A percentile compares a stretch with the other conserved stretches of the same genome.
phyloP scores from a whole-genome alignment of 2,797 vertebrate species.

The Erithacus rubecula region DNA sequence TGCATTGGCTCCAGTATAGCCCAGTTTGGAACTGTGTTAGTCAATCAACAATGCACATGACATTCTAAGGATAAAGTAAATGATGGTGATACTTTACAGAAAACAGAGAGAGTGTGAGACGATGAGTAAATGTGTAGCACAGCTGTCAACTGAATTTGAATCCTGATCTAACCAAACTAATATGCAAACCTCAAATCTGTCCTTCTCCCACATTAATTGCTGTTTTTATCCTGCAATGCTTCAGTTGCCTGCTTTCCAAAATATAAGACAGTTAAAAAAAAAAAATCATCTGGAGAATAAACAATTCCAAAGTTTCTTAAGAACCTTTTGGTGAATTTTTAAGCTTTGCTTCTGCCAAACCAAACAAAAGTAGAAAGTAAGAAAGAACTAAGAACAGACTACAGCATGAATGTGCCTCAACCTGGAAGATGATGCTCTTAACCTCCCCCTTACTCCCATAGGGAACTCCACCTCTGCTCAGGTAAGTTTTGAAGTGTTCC shows the following conservation, averaged over 20 bases:
- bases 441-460: accelerated
- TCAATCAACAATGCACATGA: not conserved
- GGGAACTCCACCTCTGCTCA: not conserved
- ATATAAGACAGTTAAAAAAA: not conserved
- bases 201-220: not conserved
- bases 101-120: not conserved
- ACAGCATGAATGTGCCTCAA: accelerated
- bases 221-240: not conserved
- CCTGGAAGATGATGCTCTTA: not conserved
- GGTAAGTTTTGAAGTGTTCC: not conserved
- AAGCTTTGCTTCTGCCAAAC: not conserved
- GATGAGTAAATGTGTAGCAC: not conserved
- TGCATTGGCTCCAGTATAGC: not conserved
- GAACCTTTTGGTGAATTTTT: not conserved
- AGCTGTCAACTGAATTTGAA: conserved; percentile 37
- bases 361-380: not conserved
- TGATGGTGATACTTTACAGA: not conserved
- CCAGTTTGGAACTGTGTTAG: not conserved
- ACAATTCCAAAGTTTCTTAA: not conserved
- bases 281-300: not conserved
- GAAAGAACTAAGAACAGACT: not conserved
- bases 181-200: not conserved
- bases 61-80: not conserved
- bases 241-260: not conserved
- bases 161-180: conserved; percentile 10